Evolutionary conservation across 2,888 invertebrate species (phyloP).

Genomic region (Rhamnusium bicolor): DNA sequence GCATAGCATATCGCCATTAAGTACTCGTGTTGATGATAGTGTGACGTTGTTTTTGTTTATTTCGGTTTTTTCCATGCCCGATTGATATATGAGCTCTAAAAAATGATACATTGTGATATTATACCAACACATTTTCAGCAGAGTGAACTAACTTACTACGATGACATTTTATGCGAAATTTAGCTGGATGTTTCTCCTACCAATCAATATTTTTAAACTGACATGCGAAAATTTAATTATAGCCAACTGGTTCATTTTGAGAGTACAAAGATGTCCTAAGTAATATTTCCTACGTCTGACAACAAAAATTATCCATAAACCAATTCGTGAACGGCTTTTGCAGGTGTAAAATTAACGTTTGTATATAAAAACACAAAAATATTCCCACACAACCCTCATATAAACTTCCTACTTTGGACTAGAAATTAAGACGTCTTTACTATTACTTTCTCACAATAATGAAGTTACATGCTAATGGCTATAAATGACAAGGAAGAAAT

Average conservation of each 20-base stretch:
- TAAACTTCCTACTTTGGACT: conserved; percentile 7
- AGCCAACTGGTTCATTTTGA: too few species aligned
- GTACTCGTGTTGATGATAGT: conserved; percentile 2
- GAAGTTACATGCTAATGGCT: neutral
- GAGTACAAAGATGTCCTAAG: too few species aligned
- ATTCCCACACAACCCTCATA: conserved; percentile 31
- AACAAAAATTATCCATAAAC: too few species aligned
- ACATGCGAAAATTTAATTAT: too few species aligned
- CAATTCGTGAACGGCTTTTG: neutral
- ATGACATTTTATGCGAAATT: too few species aligned
- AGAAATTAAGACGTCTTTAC: conserved; percentile 22
- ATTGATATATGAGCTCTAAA: neutral
- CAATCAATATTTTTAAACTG: too few species aligned
- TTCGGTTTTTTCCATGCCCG: neutral
- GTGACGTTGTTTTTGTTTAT: conserved; percentile 4
- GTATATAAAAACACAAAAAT: neutral
- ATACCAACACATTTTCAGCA: too few species aligned
- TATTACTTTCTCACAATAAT: conserved; percentile 21
- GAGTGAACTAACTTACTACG: too few species aligned
- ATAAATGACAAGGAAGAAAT: neutral
- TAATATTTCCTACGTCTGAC: too few species aligned
- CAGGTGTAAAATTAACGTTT: conserved; percentile 26
- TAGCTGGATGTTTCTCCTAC: too few species aligned
- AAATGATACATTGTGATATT: neutral
- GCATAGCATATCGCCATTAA: conserved; percentile 16